Evolutionary conservation across 30 jellyfish, hydroid and myxozoan species (phyloP).

Genomic region (Morbakka virulenta): DNA sequence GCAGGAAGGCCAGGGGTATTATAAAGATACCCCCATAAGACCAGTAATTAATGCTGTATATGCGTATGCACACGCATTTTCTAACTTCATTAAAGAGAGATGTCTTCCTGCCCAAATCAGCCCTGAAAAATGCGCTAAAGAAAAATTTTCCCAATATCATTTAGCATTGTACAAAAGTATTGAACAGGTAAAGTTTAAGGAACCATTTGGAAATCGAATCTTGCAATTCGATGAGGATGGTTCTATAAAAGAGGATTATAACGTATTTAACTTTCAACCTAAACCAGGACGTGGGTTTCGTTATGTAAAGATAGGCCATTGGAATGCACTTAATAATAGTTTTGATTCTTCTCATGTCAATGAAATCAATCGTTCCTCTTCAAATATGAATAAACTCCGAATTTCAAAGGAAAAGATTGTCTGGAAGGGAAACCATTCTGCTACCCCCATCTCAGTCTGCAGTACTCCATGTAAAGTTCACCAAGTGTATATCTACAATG

Average conservation of each 20-base stretch:
- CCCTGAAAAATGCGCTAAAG: not conserved
- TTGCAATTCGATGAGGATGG: slow-evolving; percentile 34
- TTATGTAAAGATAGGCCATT: not conserved
- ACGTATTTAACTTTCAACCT: slow-evolving; percentile 5
- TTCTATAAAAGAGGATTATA: slow-evolving; percentile 37
- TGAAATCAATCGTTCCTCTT: not conserved
- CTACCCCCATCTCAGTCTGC: slow-evolving; percentile 59
- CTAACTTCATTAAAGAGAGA: slow-evolving; percentile 4
- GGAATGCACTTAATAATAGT: not conserved
- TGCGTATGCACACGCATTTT: slow-evolving; percentile 60
- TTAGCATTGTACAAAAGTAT: not conserved
- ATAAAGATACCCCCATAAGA: slow-evolving; percentile 39
- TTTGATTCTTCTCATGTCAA: not conserved
- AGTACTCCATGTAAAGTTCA: slow-evolving; percentile 60
- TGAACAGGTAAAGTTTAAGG: slow-evolving; percentile 20
- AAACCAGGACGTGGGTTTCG: not conserved
- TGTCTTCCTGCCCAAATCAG: slow-evolving; percentile 20
- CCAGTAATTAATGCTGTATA: slow-evolving; percentile 69
- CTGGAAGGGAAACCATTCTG: not conserved
- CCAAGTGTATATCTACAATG: not conserved
- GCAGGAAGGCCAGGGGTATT: slow-evolving; percentile 49
- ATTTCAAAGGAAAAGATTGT: not conserved
- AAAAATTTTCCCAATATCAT: not conserved
- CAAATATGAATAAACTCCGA: not conserved
- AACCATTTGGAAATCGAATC: slow-evolving; percentile 55